Conservation (phyloP, 2,113 vertebrate genomes). For the Turdus rufiventris region DNA sequence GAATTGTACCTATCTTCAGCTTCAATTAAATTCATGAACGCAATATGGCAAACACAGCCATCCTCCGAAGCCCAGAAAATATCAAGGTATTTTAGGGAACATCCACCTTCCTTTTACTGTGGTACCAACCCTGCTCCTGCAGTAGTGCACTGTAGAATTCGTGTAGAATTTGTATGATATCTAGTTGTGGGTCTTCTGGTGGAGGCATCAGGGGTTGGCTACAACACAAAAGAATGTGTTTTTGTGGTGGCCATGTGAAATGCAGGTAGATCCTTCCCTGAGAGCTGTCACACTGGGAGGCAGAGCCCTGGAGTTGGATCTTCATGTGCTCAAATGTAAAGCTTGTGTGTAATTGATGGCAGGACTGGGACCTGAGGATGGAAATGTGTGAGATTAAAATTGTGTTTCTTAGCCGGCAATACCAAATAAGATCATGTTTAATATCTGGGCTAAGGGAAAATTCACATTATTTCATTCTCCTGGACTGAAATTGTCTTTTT, state of each 20-base stretch:
- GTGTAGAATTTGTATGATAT: not conserved
- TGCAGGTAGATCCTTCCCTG: not conserved
- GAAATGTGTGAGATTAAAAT: not conserved
- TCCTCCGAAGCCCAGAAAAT: conserved; percentile 14
- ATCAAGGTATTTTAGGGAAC: conserved; percentile 13
- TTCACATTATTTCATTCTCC: conserved; percentile 15
- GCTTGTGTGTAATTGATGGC: not conserved
- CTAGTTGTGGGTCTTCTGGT: not conserved
- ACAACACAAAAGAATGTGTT: not conserved
- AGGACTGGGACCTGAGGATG: not conserved
- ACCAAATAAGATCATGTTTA: conserved; percentile 1
- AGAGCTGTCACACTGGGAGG: not conserved
- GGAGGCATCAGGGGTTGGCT: not conserved
- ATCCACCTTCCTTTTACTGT: not conserved
- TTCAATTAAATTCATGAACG: conserved; percentile 41
- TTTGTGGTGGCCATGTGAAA: not conserved
- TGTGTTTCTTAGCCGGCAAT: not conserved
- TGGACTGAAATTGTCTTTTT: not conserved
- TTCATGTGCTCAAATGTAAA: not conserved
- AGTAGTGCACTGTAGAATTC: not conserved
- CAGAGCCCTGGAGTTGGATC: not conserved
- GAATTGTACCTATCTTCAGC: conserved; percentile 47
- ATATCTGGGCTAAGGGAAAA: not conserved
- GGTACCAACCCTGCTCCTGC: not conserved
- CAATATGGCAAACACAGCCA: not conserved